Evolutionary conservation across 2,113 vertebrate genomes (phyloP).

Genomic region (Octodon degus): DNA sequence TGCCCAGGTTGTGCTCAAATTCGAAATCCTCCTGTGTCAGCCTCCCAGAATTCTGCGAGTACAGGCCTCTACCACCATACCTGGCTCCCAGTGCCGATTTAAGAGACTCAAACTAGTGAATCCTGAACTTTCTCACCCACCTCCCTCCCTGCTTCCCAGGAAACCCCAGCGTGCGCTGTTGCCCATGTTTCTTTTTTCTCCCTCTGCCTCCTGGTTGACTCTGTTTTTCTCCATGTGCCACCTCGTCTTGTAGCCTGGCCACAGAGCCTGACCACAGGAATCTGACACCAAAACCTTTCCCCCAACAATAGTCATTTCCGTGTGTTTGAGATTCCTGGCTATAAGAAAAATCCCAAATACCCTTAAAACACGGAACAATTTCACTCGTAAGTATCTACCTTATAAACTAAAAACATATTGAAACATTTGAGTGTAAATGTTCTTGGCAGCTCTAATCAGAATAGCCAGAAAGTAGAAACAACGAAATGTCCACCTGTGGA

Average conservation of each 20-base stretch:
- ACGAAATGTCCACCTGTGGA: neutral
- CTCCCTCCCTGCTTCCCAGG: neutral
- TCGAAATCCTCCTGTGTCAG: neutral
- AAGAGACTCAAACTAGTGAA: neutral
- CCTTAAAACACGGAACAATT: neutral
- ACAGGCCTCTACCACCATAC: neutral
- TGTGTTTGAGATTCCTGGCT: neutral
- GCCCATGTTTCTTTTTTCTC: neutral
- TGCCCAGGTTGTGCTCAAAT: neutral
- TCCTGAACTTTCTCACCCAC: neutral
- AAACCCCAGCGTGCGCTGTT: neutral
- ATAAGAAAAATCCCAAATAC: neutral
- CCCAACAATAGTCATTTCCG: neutral
- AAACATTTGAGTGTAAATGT: neutral
- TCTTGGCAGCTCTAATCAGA: neutral
- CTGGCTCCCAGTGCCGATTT: neutral
- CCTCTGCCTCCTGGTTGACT: neutral
- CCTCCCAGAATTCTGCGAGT: neutral
- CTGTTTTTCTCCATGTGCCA: neutral
- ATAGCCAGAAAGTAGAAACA: neutral
- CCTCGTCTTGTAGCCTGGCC: neutral
- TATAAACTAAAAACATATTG: neutral
- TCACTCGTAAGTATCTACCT: neutral
- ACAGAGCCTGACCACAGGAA: neutral
- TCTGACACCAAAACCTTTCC: neutral